These are phyloP conservation scores for Tor tambroides DNA, from an alignment of 2,113 vertebrate genomes.

Conservation along the genomic window DNA sequence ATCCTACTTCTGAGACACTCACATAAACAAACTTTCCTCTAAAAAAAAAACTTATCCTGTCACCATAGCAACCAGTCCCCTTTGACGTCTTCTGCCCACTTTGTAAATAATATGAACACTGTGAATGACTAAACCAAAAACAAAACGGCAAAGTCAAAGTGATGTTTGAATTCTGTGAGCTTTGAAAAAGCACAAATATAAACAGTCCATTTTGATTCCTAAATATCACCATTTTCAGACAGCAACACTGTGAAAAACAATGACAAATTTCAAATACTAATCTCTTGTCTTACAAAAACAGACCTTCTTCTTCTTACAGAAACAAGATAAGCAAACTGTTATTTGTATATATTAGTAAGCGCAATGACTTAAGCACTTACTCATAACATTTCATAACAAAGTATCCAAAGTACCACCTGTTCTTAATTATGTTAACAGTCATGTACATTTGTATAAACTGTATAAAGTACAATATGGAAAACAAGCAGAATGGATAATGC, in stretches of 20 bases:
- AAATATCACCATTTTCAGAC: background rate
- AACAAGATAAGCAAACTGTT: background rate
- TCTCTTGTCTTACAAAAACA: background rate
- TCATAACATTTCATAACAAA: background rate
- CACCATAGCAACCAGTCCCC: constrained; percentile 45
- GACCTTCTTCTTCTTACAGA: background rate
- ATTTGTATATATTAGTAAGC: constrained; percentile 2
- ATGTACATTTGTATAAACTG: background rate
- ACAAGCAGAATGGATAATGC: background rate
- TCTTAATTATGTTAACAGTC: background rate
- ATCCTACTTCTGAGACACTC: background rate
- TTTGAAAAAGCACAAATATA: constrained; percentile 19
- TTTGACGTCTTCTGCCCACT: constrained; percentile 48
- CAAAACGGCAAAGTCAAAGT: constrained; percentile 30
- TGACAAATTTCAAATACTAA: background rate
- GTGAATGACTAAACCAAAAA: background rate
- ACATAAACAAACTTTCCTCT: background rate
- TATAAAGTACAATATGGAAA: background rate
- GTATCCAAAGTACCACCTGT: background rate
- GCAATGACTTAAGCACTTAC: background rate
- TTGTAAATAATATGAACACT: constrained; percentile 35
- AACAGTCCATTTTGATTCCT: constrained; percentile 17
- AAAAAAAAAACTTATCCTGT: constrained; percentile 41
- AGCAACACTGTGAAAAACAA: background rate
- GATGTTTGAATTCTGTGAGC: background rate